Conservation (phyloP, 1,140 invertebrate genomes). For the Halesus radiatus region DNA sequence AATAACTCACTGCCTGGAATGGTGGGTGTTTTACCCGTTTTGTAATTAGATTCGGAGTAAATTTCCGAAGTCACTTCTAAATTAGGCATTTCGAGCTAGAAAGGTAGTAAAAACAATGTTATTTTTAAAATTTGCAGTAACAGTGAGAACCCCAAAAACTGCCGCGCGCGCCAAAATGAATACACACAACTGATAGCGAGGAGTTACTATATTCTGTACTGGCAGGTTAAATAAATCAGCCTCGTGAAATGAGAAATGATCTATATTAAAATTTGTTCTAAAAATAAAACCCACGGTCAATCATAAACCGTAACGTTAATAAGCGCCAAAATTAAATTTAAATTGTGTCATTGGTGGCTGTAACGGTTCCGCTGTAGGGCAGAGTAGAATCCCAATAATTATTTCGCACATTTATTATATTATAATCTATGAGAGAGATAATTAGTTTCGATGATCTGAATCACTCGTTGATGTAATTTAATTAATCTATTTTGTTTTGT, state of each 20-base stretch:
- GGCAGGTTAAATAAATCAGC: background rate
- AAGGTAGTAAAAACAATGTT: background rate
- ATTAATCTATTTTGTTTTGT: too few species aligned
- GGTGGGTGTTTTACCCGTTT: conserved; percentile 61
- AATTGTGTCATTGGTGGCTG: conserved; percentile 2
- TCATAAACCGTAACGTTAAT: conserved; percentile 20
- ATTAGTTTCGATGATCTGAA: background rate
- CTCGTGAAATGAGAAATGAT: conserved; percentile 17
- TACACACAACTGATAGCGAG: background rate
- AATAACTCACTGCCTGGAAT: conserved; percentile 62
- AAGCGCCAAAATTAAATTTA: conserved; percentile 35
- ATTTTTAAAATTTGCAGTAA: too few species aligned
- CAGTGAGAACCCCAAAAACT: too few species aligned
- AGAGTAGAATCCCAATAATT: too few species aligned
- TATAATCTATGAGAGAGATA: background rate
- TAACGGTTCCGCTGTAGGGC: too few species aligned
- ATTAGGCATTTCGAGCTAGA: conserved; percentile 64
- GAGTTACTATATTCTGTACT: too few species aligned
- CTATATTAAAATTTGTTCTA: background rate
- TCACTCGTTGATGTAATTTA: too few species aligned
- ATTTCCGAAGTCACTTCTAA: conserved; percentile 68
- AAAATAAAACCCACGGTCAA: conserved; percentile 45
- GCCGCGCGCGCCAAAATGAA: too few species aligned
- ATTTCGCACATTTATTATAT: too few species aligned
- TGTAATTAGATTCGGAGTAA: conserved; percentile 68